Evolutionary conservation across 2,888 invertebrate species (phyloP).

Genomic region (Opisthograptis luteolata): DNA sequence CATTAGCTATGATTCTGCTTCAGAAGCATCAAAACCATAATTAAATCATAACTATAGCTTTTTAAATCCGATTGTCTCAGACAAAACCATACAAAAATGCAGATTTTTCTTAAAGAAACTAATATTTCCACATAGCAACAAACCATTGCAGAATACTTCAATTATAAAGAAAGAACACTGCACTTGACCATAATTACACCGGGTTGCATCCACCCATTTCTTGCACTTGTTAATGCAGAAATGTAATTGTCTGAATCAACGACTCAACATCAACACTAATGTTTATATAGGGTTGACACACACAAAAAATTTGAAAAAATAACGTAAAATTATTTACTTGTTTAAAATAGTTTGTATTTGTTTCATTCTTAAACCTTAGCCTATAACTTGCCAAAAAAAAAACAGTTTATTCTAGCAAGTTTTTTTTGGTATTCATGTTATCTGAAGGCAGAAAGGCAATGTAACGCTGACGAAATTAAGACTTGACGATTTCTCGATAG

Average conservation of each 20-base stretch:
- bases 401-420: too few species aligned
- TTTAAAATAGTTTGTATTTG: too few species aligned
- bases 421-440: too few species aligned
- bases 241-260: slow-evolving; percentile 62
- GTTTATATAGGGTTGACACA: slow-evolving; percentile 35
- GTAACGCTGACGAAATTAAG: too few species aligned
- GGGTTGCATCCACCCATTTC: slow-evolving; percentile 41
- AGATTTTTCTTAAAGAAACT: neutral
- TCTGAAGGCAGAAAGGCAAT: too few species aligned
- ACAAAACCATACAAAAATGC: neutral
- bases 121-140: slow-evolving; percentile 18
- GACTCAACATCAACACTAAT: slow-evolving; percentile 69
- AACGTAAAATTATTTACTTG: too few species aligned
- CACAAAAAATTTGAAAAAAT: neutral
- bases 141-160: slow-evolving; percentile 29
- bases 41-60: too few species aligned
- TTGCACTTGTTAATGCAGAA: slow-evolving; percentile 69
- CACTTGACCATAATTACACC: slow-evolving; percentile 34
- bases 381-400: too few species aligned
- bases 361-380: too few species aligned
- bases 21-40: too few species aligned
- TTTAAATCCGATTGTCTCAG: neutral
- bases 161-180: slow-evolving; percentile 32
- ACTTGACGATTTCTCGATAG: too few species aligned
- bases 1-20: too few species aligned